Base-by-base conservation (phyloP, 2,113 vertebrate genomes). In the Azemiops feae region DNA sequence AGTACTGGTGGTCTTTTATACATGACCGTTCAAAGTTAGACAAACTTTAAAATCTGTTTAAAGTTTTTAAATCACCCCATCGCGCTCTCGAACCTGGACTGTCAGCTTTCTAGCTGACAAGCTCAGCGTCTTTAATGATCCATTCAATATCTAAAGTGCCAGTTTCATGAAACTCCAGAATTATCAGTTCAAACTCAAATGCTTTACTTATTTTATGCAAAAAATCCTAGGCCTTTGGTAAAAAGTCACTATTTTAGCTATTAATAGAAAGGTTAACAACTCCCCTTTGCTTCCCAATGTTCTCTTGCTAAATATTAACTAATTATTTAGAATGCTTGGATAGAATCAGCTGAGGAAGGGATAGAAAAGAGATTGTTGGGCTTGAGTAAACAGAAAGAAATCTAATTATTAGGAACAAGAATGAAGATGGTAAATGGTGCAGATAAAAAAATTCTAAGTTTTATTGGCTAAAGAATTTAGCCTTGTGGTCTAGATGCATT, bases 301-400 rank as follows among this genome's bases (percentile, higher is more conserved):
- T 45, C 11, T 95, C 8, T 87, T 96, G 94, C 96, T 94, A 94
- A 93, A 94, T 91, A 89, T 39, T 81, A 58, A 88, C 89, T 74
- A 94, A 92, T 97, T 96, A 97, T 96, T 97, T 95, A 95, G 92
- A 93, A 87, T 96, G 94, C 97, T 97, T 96, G 97, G 96, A 96
- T 93, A 97, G 96, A 94, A 52, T 95, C 87, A 45, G 81, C 91
- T 88, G 86, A 94, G 96, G 64, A 94, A 0, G 0, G 50, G 85
- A 93, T 95, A 93, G 94, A 96, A 95, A 95, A 95, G 94, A 96
- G 96, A 96, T 95, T 94, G 91, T 93, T 95, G 92, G 92, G 94
- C 69, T 95, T 96, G 95, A 97, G 95, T 95, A 97, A 95, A 95
- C 96, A 95, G 88, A 91, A 60, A 94, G 88, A 95, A 69, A 93